phyloP scores from a whole-genome alignment of 1,140 invertebrate species.

The Alviniconcha marisindica region DNA sequence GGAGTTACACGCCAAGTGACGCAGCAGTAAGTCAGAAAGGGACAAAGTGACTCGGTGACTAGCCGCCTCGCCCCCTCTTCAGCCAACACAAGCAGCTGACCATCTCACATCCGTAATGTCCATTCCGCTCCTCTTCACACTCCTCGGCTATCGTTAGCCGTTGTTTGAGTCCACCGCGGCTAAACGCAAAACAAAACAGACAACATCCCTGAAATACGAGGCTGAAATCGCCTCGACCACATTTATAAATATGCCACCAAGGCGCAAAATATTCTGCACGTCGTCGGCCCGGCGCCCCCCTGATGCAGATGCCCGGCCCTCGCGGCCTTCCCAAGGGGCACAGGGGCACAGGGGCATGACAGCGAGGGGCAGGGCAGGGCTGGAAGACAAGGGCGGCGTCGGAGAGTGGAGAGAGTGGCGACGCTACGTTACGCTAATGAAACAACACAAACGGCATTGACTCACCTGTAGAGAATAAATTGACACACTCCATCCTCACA shows the following conservation, averaged over 20 bases:
- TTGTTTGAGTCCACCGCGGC: not conserved
- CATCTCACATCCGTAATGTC: not conserved
- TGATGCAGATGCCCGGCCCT: not conserved
- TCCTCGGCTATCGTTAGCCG: not conserved
- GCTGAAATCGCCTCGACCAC: not conserved
- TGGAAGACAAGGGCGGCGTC: too few relatives aligned
- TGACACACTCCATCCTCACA: slow-evolving; percentile 15
- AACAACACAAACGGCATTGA: slow-evolving; percentile 28
- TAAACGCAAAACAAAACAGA: too few relatives aligned
- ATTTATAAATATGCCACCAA: not conserved
- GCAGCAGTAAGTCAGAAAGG: too few relatives aligned
- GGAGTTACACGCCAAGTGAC: too few relatives aligned
- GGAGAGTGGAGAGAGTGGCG: too few relatives aligned
- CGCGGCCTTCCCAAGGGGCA: too few relatives aligned
- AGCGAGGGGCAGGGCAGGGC: too few relatives aligned
- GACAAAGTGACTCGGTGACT: too few relatives aligned
- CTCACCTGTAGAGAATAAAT: slow-evolving; percentile 30
- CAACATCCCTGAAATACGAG: not conserved
- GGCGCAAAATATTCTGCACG: not conserved
- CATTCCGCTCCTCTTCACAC: not conserved
- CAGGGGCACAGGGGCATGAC: too few relatives aligned
- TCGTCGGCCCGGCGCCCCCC: not conserved
- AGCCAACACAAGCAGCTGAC: too few relatives aligned
- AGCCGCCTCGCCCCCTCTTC: too few relatives aligned
- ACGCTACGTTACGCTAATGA: slow-evolving; percentile 29